These are phyloP conservation scores for Siphonodentalium dalli DNA, from an alignment of 2,888 invertebrate genomes.

Conservation along the genomic window DNA sequence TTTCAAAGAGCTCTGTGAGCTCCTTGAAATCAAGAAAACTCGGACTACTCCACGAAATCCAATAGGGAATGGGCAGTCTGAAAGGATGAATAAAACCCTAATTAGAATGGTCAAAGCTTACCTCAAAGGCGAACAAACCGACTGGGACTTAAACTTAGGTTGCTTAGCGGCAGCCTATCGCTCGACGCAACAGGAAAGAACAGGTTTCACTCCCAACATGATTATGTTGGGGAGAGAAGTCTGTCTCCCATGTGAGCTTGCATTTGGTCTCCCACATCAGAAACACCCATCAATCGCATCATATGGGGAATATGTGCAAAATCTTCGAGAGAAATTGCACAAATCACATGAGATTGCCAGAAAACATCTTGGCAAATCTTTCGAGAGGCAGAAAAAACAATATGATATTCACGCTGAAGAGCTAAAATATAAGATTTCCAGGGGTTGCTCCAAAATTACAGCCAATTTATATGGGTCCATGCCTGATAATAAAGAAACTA, in stretches of 20 bases:
- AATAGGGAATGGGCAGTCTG: constrained; percentile 22
- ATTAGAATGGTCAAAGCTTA: constrained; percentile 23
- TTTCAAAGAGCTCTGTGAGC: constrained; percentile 24
- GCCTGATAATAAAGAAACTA: no score
- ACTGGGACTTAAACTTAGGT: constrained; percentile 30
- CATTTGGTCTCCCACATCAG: no score
- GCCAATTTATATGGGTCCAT: no score
- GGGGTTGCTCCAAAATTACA: no score
- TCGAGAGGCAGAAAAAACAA: no score
- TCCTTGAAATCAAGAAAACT: constrained; percentile 29
- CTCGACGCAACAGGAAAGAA: constrained; percentile 21
- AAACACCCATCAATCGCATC: no score
- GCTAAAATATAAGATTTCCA: no score
- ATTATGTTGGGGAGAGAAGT: constrained; percentile 31
- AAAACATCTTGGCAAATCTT: no score
- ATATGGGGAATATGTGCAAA: no score
- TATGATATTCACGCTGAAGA: no score
- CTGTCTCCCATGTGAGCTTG: constrained; percentile 22
- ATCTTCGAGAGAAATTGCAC: no score
- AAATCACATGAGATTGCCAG: no score
- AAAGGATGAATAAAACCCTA: constrained; percentile 24
- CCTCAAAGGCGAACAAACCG: constrained; percentile 21
- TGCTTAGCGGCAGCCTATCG: constrained; percentile 27
- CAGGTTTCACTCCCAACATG: constrained; percentile 27
- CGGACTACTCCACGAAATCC: constrained; percentile 24